Evolutionary conservation across 1,140 invertebrate genomes (phyloP).

Genomic region (Drosophila pandora): DNA sequence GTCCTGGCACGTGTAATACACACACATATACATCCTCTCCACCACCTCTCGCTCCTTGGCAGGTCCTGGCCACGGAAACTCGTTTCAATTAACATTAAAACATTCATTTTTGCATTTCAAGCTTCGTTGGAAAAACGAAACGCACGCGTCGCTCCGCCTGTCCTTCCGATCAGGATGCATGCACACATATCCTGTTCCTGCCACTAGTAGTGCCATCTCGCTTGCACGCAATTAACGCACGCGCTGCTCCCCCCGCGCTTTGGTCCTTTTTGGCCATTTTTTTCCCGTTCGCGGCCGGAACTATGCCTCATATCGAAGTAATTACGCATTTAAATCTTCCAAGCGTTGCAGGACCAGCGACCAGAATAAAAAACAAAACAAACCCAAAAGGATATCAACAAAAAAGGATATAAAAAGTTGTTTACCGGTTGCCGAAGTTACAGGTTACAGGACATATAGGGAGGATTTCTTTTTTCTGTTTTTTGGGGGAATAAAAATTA

Average conservation of each 20-base stretch:
- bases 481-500: too few relatives aligned
- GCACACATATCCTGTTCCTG: conserved; percentile 9
- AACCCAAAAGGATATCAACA: conserved; percentile 50
- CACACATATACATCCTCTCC: background rate
- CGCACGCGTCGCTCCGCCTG: conserved; percentile 17
- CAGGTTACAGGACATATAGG: conserved; percentile 14
- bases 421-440: conserved; percentile 41
- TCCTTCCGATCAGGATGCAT: conserved; percentile 2
- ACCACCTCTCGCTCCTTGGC: background rate
- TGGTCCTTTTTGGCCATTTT: background rate
- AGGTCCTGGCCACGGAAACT: conserved; percentile 63
- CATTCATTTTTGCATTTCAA: conserved; percentile 71
- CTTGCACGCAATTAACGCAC: conserved; percentile 69
- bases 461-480: background rate
- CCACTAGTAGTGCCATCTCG: conserved; percentile 22
- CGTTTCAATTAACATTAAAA: conserved; percentile 72
- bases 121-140: conserved; percentile 63
- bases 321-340: conserved; percentile 80
- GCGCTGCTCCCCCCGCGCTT: conserved; percentile 14
- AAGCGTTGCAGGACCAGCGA: conserved; percentile 57
- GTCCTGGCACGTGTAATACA: conserved; percentile 3
- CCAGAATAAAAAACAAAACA: background rate
- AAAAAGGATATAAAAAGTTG: conserved; percentile 28
- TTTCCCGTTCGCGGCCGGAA: conserved; percentile 54
- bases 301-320: conserved; percentile 80